These are phyloP conservation scores for Xylocopa sonorina DNA, from an alignment of 1,140 invertebrate genomes.

Conservation along the genomic window DNA sequence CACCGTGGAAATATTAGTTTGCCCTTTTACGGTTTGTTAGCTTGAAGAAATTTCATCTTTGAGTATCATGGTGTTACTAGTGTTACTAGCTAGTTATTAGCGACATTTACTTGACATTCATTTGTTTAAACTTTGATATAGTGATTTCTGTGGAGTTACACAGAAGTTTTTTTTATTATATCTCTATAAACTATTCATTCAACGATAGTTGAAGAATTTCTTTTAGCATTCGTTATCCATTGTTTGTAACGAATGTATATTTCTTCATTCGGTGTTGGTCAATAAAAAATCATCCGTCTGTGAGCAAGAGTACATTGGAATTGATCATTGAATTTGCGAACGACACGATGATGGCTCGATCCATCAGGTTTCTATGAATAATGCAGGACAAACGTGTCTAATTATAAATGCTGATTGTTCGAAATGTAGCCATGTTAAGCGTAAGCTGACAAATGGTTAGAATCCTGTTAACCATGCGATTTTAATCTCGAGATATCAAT, in stretches of 20 bases:
- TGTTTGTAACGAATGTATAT: not conserved
- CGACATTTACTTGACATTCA: too few relatives aligned
- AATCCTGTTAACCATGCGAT: not conserved
- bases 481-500: not conserved
- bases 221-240: not conserved
- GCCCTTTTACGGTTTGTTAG: too few relatives aligned
- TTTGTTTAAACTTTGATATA: too few relatives aligned
- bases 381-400: slow-evolving; percentile 28
- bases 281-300: slow-evolving; percentile 12
- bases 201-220: too few relatives aligned
- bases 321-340: slow-evolving; percentile 3
- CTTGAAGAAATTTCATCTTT: too few relatives aligned
- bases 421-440: not conserved
- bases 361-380: slow-evolving; percentile 33
- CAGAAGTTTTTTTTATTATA: too few relatives aligned
- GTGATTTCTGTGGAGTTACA: too few relatives aligned
- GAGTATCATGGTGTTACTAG: too few relatives aligned
- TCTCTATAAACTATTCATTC: too few relatives aligned
- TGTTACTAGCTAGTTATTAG: too few relatives aligned
- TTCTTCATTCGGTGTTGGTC: slow-evolving; percentile 3
- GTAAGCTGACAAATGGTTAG: not conserved
- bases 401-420: slow-evolving; percentile 38
- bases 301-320: not conserved
- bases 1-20: too few relatives aligned
- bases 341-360: slow-evolving; percentile 10